Base-by-base conservation (phyloP, 2,113 vertebrate genomes). In the Cygnus atratus region DNA sequence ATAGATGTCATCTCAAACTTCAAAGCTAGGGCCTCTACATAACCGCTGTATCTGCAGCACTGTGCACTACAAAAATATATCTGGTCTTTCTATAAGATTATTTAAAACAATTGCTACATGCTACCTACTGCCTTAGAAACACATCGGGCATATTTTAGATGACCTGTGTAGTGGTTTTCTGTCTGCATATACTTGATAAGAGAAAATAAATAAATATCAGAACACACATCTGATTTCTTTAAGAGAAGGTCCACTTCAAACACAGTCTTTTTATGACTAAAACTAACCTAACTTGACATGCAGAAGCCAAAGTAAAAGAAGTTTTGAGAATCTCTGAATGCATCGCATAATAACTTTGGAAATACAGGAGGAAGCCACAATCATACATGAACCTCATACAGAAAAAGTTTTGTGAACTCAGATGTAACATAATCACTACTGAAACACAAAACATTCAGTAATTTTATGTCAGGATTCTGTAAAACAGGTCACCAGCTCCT, bases 101-200 rank as follows among this genome's bases (percentile, higher is more conserved):
- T n/a, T 77, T 78, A 20, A 72, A 95, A 72, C 59, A 86, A 72
- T 21, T 37, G n/a, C 57, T 87, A 77, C 58, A 52, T 5, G 9
- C 58, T 84, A 44, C 48, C 75, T 87, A 66, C 66, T 92, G 91
- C 70, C 81, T 78, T 58, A 91, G 77, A 95, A 93, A 79, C 13
- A 39, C 20, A 33, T 59, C 50, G 75, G 31, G 48, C 58, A 55
- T 79, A 29, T 92, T 92, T 87, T 75, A 91, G 58, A 35, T 89
- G 74, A 71, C 44, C 17, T 87, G 18, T 72, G 46, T 7, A 79
- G 58, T 62, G 12, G 66, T 57, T 84, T 95, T 80, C 77, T 82
- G 37, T 61, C 57, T 82, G 77, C 48, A 31, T 35, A 5, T 73
- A 52, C 61, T 72, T 65, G 10, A 11, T 57, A 43, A 67, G 12